Conservation (phyloP, 2,113 vertebrate species). For the Amphiprion percula region DNA sequence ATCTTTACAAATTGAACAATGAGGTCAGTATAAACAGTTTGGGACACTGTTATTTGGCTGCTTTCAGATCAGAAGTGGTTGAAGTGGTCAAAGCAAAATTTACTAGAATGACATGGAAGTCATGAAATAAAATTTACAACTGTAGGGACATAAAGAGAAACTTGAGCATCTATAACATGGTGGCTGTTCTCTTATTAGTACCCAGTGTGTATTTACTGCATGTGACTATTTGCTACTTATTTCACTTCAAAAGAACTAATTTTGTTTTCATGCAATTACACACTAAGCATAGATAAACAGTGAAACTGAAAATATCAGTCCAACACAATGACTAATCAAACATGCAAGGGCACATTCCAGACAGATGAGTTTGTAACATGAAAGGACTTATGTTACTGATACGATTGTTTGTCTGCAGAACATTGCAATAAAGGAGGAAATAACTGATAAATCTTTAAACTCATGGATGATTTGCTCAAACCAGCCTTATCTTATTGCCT, state of each 20-base stretch:
- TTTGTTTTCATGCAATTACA: conserved; percentile 1
- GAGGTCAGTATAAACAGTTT: conserved; percentile 71
- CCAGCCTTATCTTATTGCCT: no score
- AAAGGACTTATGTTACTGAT: neutral
- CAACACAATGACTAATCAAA: neutral
- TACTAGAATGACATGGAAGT: conserved; percentile 44
- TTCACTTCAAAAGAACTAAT: neutral
- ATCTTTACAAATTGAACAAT: conserved; percentile 72
- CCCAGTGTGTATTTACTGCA: no score
- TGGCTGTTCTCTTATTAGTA: neutral
- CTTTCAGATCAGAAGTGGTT: conserved; percentile 55
- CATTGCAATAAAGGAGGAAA: neutral
- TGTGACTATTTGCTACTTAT: neutral
- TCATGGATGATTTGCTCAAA: neutral
- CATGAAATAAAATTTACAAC: conserved; percentile 31
- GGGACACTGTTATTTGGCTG: conserved; percentile 61
- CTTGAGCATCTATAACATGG: conserved; percentile 3
- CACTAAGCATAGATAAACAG: neutral
- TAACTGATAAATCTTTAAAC: neutral
- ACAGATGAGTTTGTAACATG: neutral
- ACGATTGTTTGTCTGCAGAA: neutral
- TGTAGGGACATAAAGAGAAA: neutral
- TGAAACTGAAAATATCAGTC: neutral
- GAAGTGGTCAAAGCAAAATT: conserved; percentile 51
- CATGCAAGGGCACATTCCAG: neutral